Evolutionary conservation across 2,888 invertebrate genomes (phyloP), one percentile per base, ranked within the genome.

Genomic region (Tanypteryx hageni): DNA sequence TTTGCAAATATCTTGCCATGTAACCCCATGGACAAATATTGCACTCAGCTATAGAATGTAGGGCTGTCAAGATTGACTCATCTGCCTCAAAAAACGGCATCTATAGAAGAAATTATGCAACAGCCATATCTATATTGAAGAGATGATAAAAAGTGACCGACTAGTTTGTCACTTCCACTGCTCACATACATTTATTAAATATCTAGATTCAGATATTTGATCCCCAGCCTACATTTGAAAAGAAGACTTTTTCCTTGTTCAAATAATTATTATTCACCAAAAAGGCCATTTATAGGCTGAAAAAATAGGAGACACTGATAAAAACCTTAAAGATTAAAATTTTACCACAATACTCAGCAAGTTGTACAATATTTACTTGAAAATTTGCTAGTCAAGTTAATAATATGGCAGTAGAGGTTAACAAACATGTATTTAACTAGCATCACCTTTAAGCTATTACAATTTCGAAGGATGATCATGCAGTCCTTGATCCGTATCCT

Each of bases 371-470:
- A 68, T 22, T n/a, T 64, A 68, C 61, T 10, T 68, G 8, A 89
- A 64, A 16, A 89, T 16, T 27, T 89, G 1, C 64, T 11, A 89
- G 13, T 59, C 22, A 76, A 76, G 76, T 31, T 31, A 61, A 31
- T 31, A 86, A 86, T 86, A 64, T 86, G 86, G 61, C 31, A 61
- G 61, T 64, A 64, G 18, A 44, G 18, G 14, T 89, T 64, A 68
- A 68, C 64, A 44, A 89, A 64, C n/a, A 85, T 85, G 22, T n/a
- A 22, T 85, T 57, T 85, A 58, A 57, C 85, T 57, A 85, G 57
- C 85, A 85, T 85, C 22, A 10, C 84, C 56, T 18, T 58, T 57
- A 85, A 22, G 68, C 64, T 86, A 27, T 27, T 7, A 44, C 18
- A 27, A 61, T 11, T 31, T 86, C 27, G 27, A 86, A 61, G 86